Base-by-base conservation (phyloP, 1,140 invertebrate genomes). In the Meloidogyne chitwoodi region DNA sequence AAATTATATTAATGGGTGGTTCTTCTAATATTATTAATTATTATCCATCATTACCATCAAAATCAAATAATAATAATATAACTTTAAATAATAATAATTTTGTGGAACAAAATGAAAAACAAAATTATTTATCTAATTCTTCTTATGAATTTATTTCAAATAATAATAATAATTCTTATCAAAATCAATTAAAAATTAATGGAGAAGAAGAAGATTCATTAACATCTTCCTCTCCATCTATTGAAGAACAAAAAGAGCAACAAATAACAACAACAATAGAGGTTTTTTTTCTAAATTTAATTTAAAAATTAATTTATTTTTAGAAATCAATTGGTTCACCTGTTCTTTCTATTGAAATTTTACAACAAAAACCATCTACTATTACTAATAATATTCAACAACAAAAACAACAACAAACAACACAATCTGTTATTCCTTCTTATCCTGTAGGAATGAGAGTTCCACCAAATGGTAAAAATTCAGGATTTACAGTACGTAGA, bases 401-500 rank as follows among this genome's bases (percentile, higher is more conserved):
- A 16, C 56, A 41, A 73, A 6, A 31, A 26, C 24, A 34, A 73
- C 61, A 29, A 19, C 16, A 3, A 66, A 62, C 4, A 24, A 5
- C 71, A 29, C 34, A 56, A 26, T 56, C 64, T 31, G 29, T 31
- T 31, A 6, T 38, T 38, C 8, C 34, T 62, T 44, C 44, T 31
- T 22, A 41, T 77, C 24, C 41, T 80, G 16, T 61, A 29, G 48
- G 75, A 67, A 29, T 69, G 67, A 22, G 65, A 27, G 5, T 34
- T 41, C 64, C 44, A 12, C n/a, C 65, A 6, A 69, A 68, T 22
- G 83, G 95, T 87, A 90, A 94, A 78, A 96, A 94, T 0, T 93
- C 95, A 0, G 95, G 93, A 80, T 97, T 98, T 88, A 97, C 93
- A 6, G 96, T 95, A 0, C 89, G 94, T 66, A 89, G 93, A 78